phyloP scores from a whole-genome alignment of 23 tunicate genomes.

The Diplosoma virens region DNA sequence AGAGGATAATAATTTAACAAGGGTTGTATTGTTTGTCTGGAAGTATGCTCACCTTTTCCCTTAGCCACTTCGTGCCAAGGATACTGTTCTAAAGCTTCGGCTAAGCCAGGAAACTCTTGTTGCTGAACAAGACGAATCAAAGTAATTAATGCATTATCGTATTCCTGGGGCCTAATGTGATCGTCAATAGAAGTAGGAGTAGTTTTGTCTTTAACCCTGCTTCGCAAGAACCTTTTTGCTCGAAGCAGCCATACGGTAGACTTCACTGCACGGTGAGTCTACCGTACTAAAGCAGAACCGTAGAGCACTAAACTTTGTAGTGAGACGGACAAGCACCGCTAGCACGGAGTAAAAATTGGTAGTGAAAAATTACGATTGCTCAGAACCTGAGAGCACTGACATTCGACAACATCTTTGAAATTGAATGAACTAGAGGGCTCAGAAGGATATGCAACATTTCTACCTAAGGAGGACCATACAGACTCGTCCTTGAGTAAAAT shows the following conservation, averaged over 20 bases:
- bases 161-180: constrained; percentile 1
- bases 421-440: no score
- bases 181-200: background rate
- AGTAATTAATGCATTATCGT: constrained; percentile 1
- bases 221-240: background rate
- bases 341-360: background rate
- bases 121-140: background rate
- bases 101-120: constrained; percentile 14
- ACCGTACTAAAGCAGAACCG: no score
- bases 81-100: background rate
- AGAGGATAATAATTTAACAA: constrained; percentile 4
- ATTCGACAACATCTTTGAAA: no score
- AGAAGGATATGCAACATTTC: no score
- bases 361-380: no score
- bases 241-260: constrained; percentile 6
- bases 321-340: background rate
- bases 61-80: constrained; percentile 10
- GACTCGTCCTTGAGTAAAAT: background rate
- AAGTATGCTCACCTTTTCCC: background rate
- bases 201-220: background rate
- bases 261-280: background rate
- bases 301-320: background rate
- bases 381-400: no score
- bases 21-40: background rate
- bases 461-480: no score